These are phyloP conservation scores for Thalpophila matura DNA, from an alignment of 2,888 invertebrate species.

Conservation along the genomic window DNA sequence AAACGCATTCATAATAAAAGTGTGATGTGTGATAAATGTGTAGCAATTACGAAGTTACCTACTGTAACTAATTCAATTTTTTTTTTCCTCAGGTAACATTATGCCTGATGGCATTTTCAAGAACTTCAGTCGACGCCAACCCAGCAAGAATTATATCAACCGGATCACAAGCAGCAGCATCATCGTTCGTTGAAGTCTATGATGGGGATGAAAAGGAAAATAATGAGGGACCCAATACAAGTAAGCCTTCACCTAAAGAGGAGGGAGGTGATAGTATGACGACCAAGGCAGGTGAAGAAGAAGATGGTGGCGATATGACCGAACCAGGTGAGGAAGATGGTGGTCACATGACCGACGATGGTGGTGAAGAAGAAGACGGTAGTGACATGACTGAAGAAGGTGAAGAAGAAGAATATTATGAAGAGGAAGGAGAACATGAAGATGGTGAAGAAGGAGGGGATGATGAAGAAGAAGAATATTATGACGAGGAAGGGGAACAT, in stretches of 20 bases:
- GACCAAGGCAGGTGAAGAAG: too few relatives aligned
- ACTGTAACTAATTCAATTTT: neutral
- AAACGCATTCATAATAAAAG: too few relatives aligned
- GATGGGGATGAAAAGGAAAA: fast-evolving
- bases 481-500: fast-evolving
- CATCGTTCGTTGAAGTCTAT: neutral
- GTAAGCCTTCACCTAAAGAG: too few relatives aligned
- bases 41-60: too few relatives aligned
- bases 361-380: too few relatives aligned
- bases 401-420: fast-evolving
- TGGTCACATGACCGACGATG: too few relatives aligned
- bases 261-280: too few relatives aligned
- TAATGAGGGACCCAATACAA: fast-evolving
- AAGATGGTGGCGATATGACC: neutral
- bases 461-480: neutral
- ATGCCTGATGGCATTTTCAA: constrained; percentile 24
- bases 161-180: neutral
- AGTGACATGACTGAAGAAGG: too few relatives aligned
- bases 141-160: fast-evolving
- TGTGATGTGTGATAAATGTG: too few relatives aligned
- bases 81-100: constrained; percentile 22
- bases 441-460: fast-evolving
- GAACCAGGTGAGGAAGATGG: too few relatives aligned
- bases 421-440: neutral
- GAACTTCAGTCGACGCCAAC: constrained; percentile 7